Conservation (phyloP, 2,888 invertebrate species). For the Scaptodrosophila latifasciaeformis region DNA sequence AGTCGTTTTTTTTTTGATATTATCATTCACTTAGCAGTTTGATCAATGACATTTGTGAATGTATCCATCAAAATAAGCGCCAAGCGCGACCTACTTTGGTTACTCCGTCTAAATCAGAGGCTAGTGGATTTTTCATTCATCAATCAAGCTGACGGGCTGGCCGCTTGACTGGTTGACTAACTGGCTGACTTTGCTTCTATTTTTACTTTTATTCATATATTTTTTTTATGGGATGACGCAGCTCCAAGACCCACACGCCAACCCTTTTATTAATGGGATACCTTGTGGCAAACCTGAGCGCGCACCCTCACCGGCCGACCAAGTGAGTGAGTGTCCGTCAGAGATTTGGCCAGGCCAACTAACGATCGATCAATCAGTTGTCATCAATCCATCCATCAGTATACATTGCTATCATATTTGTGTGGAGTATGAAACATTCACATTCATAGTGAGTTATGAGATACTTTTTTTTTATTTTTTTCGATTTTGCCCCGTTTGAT, state of each 20-base stretch:
- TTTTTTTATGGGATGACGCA: constrained; percentile 54
- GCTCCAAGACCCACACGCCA: constrained; percentile 24
- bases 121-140: constrained; percentile 42
- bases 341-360: constrained; percentile 57
- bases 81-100: constrained; percentile 52
- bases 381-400: constrained; percentile 64
- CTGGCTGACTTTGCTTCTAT: constrained; percentile 15
- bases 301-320: neutral
- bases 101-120: constrained; percentile 48
- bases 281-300: constrained; percentile 28
- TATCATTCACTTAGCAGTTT: too few relatives aligned
- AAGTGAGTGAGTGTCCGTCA: constrained; percentile 8
- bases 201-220: constrained; percentile 6
- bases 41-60: constrained; percentile 1
- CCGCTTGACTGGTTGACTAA: constrained; percentile 46
- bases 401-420: constrained; percentile 10
- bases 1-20: too few relatives aligned
- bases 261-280: constrained; percentile 50
- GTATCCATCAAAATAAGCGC: constrained; percentile 15
- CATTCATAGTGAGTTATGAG: constrained; percentile 1
- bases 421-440: constrained; percentile 1
- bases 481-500: constrained; percentile 38
- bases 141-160: constrained; percentile 53
- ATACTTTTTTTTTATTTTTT: constrained; percentile 1
- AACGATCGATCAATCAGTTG: constrained; percentile 56